A percentile compares a stretch with the other conserved stretches of the same genome.
These are phyloP conservation scores for Parnassius mnemosyne DNA, from an alignment of 2,888 invertebrate genomes.

Conservation along the genomic window DNA sequence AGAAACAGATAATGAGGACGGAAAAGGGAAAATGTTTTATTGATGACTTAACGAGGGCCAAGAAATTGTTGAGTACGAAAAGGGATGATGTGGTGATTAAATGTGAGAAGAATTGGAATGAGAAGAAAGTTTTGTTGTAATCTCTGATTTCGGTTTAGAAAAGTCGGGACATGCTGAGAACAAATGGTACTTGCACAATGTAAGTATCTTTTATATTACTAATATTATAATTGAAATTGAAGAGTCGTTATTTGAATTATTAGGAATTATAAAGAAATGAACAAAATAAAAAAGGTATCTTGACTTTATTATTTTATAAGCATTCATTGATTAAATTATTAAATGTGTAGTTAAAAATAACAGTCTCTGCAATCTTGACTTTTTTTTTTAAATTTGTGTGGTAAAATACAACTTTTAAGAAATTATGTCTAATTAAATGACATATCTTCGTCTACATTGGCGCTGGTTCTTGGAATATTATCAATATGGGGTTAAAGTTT, in stretches of 20 bases:
- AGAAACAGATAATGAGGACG: constrained; percentile 59
- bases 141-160: constrained; percentile 22
- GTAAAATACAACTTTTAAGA: neutral
- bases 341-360: neutral
- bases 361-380: neutral
- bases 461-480: constrained; percentile 9
- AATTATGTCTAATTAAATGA: neutral
- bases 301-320: neutral
- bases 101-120: constrained; percentile 36
- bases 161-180: neutral
- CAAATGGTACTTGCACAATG: constrained; percentile 4
- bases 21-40: constrained; percentile 65
- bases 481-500: neutral
- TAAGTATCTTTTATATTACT: constrained; percentile 7
- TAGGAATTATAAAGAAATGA: no score
- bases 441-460: neutral
- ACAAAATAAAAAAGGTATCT: no score
- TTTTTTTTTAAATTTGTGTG: neutral
- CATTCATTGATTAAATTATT: neutral
- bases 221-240: neutral
- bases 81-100: constrained; percentile 49
- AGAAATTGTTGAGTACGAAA: constrained; percentile 55
- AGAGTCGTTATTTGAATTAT: neutral
- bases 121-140: constrained; percentile 55
- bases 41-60: constrained; percentile 64